These are phyloP conservation scores for Lepus townsendii DNA, from an alignment of 2,797 vertebrate species.

Conservation along the genomic window DNA sequence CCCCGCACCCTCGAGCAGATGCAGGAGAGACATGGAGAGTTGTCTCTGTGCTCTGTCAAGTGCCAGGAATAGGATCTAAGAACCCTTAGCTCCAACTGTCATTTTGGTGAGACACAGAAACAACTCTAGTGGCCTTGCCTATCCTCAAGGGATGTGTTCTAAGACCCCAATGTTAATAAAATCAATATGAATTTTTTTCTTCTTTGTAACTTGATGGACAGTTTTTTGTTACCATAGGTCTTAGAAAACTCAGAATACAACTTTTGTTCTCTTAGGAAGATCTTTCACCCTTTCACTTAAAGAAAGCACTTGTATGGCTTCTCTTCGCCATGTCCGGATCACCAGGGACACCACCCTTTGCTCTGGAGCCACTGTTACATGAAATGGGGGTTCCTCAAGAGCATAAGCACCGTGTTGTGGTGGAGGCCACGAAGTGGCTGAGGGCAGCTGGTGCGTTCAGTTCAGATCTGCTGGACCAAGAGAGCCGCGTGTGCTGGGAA, in stretches of 20 bases:
- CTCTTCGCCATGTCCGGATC: neutral
- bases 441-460: too few species aligned
- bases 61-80: neutral
- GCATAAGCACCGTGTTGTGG: too few species aligned
- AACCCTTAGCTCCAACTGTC: neutral
- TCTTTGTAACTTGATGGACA: neutral
- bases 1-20: neutral
- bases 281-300: neutral
- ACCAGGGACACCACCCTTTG: neutral
- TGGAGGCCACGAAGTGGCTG: neutral
- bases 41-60: neutral
- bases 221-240: neutral
- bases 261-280: neutral
- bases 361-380: neutral
- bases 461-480: neutral
- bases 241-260: neutral
- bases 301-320: neutral
- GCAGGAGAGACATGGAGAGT: neutral
- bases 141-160: neutral
- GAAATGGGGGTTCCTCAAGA: neutral
- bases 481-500: neutral
- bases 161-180: neutral
- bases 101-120: neutral
- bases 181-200: neutral
- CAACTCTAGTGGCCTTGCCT: neutral